Evolutionary conservation across 2,797 vertebrate species (phyloP), one percentile per base, ranked within the genome.

Genomic region (Acipenser oxyrinchus): DNA sequence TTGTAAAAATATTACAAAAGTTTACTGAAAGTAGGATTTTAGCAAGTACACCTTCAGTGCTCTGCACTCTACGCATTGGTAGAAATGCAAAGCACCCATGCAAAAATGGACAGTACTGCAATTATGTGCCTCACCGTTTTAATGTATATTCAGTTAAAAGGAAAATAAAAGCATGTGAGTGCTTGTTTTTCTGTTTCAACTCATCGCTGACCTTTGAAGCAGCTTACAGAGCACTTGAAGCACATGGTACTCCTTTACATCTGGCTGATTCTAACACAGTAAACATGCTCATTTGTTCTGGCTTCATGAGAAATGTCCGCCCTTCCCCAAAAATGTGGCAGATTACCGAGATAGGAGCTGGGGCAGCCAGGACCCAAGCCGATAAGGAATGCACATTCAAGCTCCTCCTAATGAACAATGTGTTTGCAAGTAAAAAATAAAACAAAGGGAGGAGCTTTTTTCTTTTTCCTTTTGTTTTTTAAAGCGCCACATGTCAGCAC

Each of bases 81-180:
- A 37, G 23, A 37, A 37, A 37, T 37, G 3, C 23, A 37, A 37
- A 37, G 23, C 23, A 37, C 3, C 23, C 23, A 37, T 37, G 23
- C 23, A 37, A 37, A 37, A 37, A 37, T 37, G 1, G 2, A 37
- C 23, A 4, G 23, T 37, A 37, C 71, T 2, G 5, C 48, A 65
- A 64, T 71, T n/a, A 57, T 13, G 8, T 62, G 63, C 69, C n/a
- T 69, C 10, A 37, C 23, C 2, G 23, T 37, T 58, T 68, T 63
- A 8, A 70, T 18, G n/a, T 66, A 23, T 57, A 11, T 9, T 37
- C 23, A 37, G 23, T 37, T 37, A 37, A 69, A 71, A 68, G 66
- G n/a, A 77, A 78, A 84, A 81, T 78, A 82, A 60, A 65, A 81
- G 15, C 83, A 85, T 78, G 79, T 82, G 15, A 79, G 85, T 62